Percentiles rank a stretch among this genome's conserved stretches.
Conservation (phyloP, 2,113 vertebrate species). For the Scytalopus superciliaris region DNA sequence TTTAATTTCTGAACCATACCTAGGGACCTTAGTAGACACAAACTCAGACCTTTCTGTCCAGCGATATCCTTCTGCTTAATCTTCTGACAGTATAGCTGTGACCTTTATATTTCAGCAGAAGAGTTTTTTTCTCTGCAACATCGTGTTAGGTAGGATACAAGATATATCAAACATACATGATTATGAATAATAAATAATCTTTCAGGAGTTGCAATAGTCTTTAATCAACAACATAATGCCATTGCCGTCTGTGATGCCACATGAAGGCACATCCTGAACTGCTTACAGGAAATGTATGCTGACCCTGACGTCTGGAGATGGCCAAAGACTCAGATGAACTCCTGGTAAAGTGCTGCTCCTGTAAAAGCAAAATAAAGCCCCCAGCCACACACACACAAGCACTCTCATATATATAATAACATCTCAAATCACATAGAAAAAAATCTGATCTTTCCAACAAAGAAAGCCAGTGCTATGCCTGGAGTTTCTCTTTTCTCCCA, state of each 20-base stretch:
- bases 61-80: background rate
- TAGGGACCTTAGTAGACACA: background rate
- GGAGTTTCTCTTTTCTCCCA: slow-evolving; percentile 79
- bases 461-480: slow-evolving; percentile 72
- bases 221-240: background rate
- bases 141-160: background rate
- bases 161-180: background rate
- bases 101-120: background rate
- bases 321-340: slow-evolving; percentile 6
- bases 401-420: slow-evolving; percentile 33
- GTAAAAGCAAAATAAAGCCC: background rate
- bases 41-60: background rate
- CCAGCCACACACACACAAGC: background rate
- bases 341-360: slow-evolving; percentile 41
- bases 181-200: background rate
- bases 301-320: background rate
- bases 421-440: slow-evolving; percentile 47
- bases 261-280: background rate
- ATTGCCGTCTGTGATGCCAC: background rate
- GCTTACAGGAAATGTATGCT: background rate
- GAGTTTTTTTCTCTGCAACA: background rate
- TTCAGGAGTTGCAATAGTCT: background rate
- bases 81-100: background rate
- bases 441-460: slow-evolving; percentile 69
- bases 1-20: background rate